These are phyloP conservation scores for Beris chalybata DNA, from an alignment of 2,888 invertebrate genomes.

Conservation along the genomic window DNA sequence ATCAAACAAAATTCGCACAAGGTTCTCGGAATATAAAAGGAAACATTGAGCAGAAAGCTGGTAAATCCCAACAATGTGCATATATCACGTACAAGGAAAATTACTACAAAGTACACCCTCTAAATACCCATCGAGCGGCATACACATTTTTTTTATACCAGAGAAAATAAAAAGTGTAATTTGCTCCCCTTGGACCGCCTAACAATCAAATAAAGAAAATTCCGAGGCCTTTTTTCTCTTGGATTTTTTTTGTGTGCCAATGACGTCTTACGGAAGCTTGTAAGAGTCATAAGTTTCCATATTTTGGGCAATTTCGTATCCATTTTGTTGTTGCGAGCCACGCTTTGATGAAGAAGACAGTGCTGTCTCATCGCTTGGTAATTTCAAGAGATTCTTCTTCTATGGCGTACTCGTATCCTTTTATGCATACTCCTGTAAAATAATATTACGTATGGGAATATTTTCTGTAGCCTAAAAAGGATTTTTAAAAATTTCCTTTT, in stretches of 20 bases:
- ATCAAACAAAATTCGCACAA: no score
- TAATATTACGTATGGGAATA: no score
- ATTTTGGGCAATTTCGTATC: conserved; percentile 20
- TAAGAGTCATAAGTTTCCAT: conserved; percentile 25
- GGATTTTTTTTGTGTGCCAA: conserved; percentile 6
- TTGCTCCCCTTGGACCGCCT: conserved; percentile 15
- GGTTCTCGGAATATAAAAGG: no score
- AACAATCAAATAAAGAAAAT: conserved; percentile 31
- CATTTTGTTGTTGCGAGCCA: neutral
- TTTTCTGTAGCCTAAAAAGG: no score
- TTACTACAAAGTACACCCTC: conserved; percentile 29
- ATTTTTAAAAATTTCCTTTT: no score
- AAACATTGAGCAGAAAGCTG: neutral
- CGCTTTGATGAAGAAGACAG: conserved; percentile 10
- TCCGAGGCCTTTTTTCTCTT: conserved; percentile 13
- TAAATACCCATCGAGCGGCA: conserved; percentile 18
- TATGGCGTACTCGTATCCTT: no score
- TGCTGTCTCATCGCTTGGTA: neutral
- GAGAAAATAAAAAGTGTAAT: conserved; percentile 26
- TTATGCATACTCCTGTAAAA: no score
- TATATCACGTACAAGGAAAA: conserved; percentile 34
- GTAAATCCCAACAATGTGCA: conserved; percentile 33
- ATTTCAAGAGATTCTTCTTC: no score
- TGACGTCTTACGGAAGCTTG: conserved; percentile 15
- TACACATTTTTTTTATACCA: conserved; percentile 5